phyloP scores from a whole-genome alignment of 2,888 invertebrate species.

The Bugula neritina region DNA sequence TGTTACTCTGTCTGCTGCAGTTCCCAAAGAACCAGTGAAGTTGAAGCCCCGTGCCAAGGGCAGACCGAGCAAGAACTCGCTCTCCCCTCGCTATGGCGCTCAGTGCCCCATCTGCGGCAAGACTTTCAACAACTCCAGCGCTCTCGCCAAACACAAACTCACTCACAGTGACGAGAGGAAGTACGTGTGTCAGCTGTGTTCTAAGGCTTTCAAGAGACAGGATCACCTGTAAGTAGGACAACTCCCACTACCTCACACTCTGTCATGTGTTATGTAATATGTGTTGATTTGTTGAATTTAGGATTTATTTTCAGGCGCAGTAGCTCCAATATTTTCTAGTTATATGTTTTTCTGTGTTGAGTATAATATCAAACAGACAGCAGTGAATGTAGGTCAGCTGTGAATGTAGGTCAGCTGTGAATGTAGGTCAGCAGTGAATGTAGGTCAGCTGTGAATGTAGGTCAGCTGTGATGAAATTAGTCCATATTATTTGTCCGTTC shows the following conservation, averaged over 20 bases:
- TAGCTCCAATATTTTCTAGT: neutral
- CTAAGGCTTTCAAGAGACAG: conserved; percentile 95
- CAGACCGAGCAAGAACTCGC: conserved; percentile 13
- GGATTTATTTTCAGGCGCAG: too few species aligned
- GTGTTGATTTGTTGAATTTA: conserved; percentile 14
- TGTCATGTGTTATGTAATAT: conserved; percentile 25
- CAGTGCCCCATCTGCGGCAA: conserved; percentile 81
- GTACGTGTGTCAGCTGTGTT: conserved; percentile 89
- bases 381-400: too few species aligned
- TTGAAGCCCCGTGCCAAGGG: conserved; percentile 10
- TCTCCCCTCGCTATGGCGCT: conserved; percentile 29
- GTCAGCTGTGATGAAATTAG: too few species aligned
- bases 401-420: too few species aligned
- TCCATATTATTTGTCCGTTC: too few species aligned
- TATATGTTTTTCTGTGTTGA: neutral
- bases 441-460: too few species aligned
- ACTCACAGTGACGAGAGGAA: conserved; percentile 97
- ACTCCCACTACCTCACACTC: neutral
- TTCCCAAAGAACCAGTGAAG: conserved; percentile 1
- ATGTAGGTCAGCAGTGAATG: too few species aligned
- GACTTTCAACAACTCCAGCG: conserved; percentile 93
- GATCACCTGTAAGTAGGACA: conserved; percentile 83
- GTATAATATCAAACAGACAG: neutral
- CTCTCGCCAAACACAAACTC: conserved; percentile 75
- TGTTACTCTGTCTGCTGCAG: too few species aligned